Base-by-base conservation (phyloP, 2,797 vertebrate genomes). In the Dendrocincla fuliginosa region DNA sequence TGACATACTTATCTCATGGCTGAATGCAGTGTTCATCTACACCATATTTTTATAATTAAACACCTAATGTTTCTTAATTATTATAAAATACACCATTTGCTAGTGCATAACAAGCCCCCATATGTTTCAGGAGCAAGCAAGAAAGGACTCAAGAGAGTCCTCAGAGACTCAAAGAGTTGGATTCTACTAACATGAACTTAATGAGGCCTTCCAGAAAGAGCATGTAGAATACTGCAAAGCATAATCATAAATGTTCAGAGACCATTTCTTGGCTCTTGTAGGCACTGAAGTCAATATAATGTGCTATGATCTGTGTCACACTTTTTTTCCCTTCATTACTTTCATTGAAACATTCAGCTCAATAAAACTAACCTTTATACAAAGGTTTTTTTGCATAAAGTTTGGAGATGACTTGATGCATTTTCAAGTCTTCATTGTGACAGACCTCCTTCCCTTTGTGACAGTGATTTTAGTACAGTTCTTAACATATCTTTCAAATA, bases 31-130 rank as follows among this genome's bases (percentile, higher is more conserved):
- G 24, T 37, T 92, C 4, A 35, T 47, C 13, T 68, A 61, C 35
- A 67, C 24, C 61, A 22, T 65, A 42, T 76, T 83, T 89, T 80
- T 63, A 17, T 41, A 88, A 69, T 55, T 32, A 39, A 90, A 92
- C 39, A 74, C 10, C 8, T 80, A 17, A 35, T 49, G 15, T 77
- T 76, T 76, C 71, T 61, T 68, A 77, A 19, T 55, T 85, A 61
- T 20, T 27, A 15, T 46, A 57, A 73, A 75, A 64, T 46, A 22
- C 3, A 78, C 11, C 13, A 46, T 68, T 76, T 75, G 33, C 14
- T 67, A 68, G 9, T 71, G 30, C 16, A 11, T 74, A 55, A 37
- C 49, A 70, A 87, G 41, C 18, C 30, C 79, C 33, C 6, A 4
- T 27, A 50, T 44, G 53, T 18, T 83, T 88, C 44, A n/a, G 16